A percentile compares a stretch with the other conserved stretches of the same genome.
Evolutionary conservation across 2,888 invertebrate genomes (phyloP).

Genomic region (Polyommatus iphigenia): DNA sequence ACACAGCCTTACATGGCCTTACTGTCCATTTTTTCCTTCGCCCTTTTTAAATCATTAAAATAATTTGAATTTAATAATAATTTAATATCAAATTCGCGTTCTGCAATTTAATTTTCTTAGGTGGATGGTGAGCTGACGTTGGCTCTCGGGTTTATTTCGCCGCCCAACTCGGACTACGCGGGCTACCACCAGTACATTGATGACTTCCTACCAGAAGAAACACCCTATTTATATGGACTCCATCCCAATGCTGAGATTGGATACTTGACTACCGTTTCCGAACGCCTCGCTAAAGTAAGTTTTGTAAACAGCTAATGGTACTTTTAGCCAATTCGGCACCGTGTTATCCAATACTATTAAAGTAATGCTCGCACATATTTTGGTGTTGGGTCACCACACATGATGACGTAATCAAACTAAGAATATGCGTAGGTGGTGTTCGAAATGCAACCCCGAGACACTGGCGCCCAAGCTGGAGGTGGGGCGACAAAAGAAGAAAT

Average conservation of each 20-base stretch:
- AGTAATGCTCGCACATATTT: too few relatives aligned
- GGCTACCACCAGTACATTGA: slow-evolving; percentile 95
- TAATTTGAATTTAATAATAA: background rate
- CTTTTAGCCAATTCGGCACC: too few relatives aligned
- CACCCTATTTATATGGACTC: slow-evolving; percentile 93
- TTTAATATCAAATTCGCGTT: background rate
- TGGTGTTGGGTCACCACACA: too few relatives aligned
- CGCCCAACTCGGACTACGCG: slow-evolving; percentile 92
- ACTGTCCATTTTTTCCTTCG: too few relatives aligned
- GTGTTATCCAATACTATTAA: too few relatives aligned
- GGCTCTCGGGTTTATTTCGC: slow-evolving; percentile 91
- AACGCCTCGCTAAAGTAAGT: slow-evolving; percentile 86
- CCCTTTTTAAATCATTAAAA: background rate
- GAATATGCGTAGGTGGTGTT: slow-evolving; percentile 73
- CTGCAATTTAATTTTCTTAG: slow-evolving; percentile 52
- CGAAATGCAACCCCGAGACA: slow-evolving; percentile 93
- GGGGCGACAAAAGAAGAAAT: slow-evolving; percentile 91
- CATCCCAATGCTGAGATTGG: slow-evolving; percentile 98
- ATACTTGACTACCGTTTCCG: slow-evolving; percentile 92
- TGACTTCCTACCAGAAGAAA: slow-evolving; percentile 91
- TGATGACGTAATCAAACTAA: background rate
- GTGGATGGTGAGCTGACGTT: slow-evolving; percentile 91
- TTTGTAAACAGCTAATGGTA: background rate
- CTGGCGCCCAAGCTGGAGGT: slow-evolving; percentile 85
- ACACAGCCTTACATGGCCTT: too few relatives aligned